A percentile compares a stretch with the other conserved stretches of the same genome.
Evolutionary conservation across 2,888 invertebrate genomes (phyloP).

Genomic region (Bombylius major): DNA sequence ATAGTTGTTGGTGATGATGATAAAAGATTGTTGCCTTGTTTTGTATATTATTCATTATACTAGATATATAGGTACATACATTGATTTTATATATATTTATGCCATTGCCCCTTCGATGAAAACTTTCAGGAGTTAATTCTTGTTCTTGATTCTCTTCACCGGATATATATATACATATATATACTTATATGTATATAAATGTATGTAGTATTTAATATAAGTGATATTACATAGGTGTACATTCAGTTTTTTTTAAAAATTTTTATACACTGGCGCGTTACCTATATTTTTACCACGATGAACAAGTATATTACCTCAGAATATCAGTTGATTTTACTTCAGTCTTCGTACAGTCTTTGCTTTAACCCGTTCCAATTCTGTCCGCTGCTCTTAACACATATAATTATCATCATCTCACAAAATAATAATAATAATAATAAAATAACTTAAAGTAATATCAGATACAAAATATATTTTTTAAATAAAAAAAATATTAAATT

Average conservation of each 20-base stretch:
- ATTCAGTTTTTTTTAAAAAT: too few species aligned
- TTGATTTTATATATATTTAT: background rate
- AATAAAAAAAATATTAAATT: background rate
- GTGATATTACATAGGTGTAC: too few species aligned
- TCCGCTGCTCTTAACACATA: constrained; percentile 34
- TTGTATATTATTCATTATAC: background rate
- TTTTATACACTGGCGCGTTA: background rate
- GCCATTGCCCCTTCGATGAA: background rate
- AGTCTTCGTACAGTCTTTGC: constrained; percentile 41
- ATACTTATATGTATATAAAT: background rate
- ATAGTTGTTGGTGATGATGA: background rate
- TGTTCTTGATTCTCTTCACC: background rate
- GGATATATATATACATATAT: background rate
- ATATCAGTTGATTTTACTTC: constrained; percentile 38
- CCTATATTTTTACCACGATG: constrained; percentile 20
- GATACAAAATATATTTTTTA: background rate
- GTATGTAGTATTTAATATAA: too few species aligned
- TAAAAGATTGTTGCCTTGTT: background rate
- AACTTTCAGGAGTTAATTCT: background rate
- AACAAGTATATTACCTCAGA: constrained; percentile 39
- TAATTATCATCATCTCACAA: constrained; percentile 22
- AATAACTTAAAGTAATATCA: constrained; percentile 15
- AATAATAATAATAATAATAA: constrained; percentile 12
- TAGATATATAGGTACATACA: background rate
- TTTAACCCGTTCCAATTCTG: constrained; percentile 41